Base-by-base conservation (phyloP, 2,113 vertebrate genomes). In the Crotalus horridus region DNA sequence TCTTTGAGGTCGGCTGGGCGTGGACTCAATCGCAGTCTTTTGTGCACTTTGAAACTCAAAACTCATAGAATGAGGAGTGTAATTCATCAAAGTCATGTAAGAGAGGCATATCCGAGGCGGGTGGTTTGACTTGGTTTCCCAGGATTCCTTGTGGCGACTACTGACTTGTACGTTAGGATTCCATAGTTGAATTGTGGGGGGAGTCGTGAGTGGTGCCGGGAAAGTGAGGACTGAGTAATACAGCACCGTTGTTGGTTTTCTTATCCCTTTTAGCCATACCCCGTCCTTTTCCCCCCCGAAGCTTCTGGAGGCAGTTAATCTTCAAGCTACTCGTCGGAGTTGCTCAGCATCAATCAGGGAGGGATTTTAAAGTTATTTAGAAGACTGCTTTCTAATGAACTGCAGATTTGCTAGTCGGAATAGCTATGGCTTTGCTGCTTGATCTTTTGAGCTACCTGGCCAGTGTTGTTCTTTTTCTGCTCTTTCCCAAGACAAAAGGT, bases 41-140 rank as follows among this genome's bases (percentile, higher is more conserved):
- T 61, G 61, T 33, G 9, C 46, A 24, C 4, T 21, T 46, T 10
- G 87, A 88, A 88, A 33, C 26, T 20, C n/a, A 55, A 55, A 55
- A 55, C 13, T 55, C 54, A 55, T 13, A 15, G 54, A 55, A 55
- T 13, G 54, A 55, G 54, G 15, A 33, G 17, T 0, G 0, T 0
- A 0, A 0, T 0, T 0, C 0, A 1, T 0, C 0, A 0, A 0
- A 5, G 8, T 2, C 1, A 12, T 0, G 4, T 0, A 13, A 5
- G 3, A 10, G 29, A 8, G n/a, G 2, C 53, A 54, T 54, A 6
- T 11, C 53, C 53, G 43, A 46, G 43, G 43, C 43, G 53, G 53
- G 53, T 54, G 53, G 53, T 54, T 55, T 55, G 0, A 95, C 94
- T 94, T 56, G 0, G 10, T 91, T 95, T 96, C 96, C 95, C 95